Base-by-base conservation (phyloP, 2,113 vertebrate genomes). In the Psammodynastes pulverulentus region DNA sequence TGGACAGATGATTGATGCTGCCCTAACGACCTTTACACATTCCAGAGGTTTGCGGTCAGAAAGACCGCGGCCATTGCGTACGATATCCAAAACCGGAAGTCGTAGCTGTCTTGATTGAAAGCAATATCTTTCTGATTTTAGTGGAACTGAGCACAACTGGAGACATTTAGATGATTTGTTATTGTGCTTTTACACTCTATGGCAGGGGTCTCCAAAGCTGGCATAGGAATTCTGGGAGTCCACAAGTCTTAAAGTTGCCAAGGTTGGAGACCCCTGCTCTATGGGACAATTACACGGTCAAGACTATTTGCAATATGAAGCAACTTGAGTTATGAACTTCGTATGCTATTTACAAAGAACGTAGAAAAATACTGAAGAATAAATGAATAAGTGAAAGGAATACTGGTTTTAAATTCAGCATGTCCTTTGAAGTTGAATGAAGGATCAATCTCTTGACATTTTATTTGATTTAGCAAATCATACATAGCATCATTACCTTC, bases 61-160 rank as follows among this genome's bases (percentile, higher is more conserved):
- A n/a, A n/a, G n/a, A n/a, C n/a, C n/a, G n/a, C n/a, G n/a, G n/a
- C n/a, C n/a, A n/a, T n/a, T n/a, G n/a, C n/a, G n/a, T n/a, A n/a
- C n/a, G n/a, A n/a, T n/a, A n/a, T n/a, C n/a, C n/a, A n/a, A n/a
- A n/a, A n/a, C n/a, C n/a, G n/a, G n/a, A n/a, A n/a, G n/a, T n/a
- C n/a, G 89, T 84, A 23, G 89, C 4, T 46, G 24, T 72, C 8
- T 58, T 34, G 19, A 90, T 43, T 9, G 62, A 29, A 53, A 52
- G 45, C 34, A 93, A 87, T 52, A 9, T 0, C 39, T 91, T 93
- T 90, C 0, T 92, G 26, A 54, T 86, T 91, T 89, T 46, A 86
- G 52, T 12, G 29, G 10, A 15, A 9, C 0, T 86, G 23, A 0
- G 29, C 84, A n/a, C 86, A 53, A 19, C 3, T 79, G 13, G 56